These are phyloP conservation scores for Chesias legatella DNA, from an alignment of 2,888 invertebrate genomes.

Conservation along the genomic window DNA sequence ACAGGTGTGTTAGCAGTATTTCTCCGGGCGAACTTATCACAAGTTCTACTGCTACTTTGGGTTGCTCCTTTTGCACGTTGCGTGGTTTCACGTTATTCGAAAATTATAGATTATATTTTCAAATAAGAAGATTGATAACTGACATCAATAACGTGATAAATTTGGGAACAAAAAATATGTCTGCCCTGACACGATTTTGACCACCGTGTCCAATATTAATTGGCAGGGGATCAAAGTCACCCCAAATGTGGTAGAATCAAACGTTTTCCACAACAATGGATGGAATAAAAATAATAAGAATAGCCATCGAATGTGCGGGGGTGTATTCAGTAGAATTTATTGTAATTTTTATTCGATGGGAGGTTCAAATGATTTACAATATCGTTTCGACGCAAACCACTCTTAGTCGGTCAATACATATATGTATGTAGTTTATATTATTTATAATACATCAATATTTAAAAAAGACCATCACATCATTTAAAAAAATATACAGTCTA, in stretches of 20 bases:
- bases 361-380: conserved; percentile 14
- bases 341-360: conserved; percentile 37
- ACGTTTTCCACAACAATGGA: conserved; percentile 62
- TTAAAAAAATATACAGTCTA: too few relatives aligned
- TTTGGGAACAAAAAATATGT: conserved; percentile 50
- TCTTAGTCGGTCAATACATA: too few relatives aligned
- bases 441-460: too few relatives aligned
- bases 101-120: conserved; percentile 5
- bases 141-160: conserved; percentile 19
- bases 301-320: conserved; percentile 60
- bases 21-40: too few relatives aligned
- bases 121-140: conserved; percentile 15
- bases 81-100: neutral
- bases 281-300: conserved; percentile 69
- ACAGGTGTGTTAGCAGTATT: too few relatives aligned
- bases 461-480: too few relatives aligned
- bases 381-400: conserved; percentile 6
- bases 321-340: conserved; percentile 52
- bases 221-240: conserved; percentile 70
- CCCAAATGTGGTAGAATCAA: conserved; percentile 54
- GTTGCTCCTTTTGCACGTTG: too few relatives aligned
- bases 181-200: conserved; percentile 65
- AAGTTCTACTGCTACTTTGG: too few relatives aligned
- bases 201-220: conserved; percentile 75
- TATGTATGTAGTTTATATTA: too few relatives aligned